Evolutionary conservation across 2,113 vertebrate genomes (phyloP).

Genomic region (Macrotus californicus): DNA sequence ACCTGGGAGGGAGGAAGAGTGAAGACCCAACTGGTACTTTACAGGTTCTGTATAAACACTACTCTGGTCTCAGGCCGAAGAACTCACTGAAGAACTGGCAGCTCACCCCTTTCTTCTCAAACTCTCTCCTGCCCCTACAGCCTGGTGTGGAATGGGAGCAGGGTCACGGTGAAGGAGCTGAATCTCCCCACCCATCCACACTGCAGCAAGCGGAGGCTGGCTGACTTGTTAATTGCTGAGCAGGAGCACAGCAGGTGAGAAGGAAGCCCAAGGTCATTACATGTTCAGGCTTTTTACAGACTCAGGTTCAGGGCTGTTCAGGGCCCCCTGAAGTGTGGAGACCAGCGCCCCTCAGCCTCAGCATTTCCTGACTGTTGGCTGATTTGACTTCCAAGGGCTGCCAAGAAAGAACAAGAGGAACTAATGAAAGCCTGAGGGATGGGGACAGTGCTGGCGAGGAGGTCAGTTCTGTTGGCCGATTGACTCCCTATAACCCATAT

Average conservation of each 20-base stretch:
- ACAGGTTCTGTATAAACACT: background rate
- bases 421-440: background rate
- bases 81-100: background rate
- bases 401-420: background rate
- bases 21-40: background rate
- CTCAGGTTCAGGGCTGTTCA: background rate
- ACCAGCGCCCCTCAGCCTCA: background rate
- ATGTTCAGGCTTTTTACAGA: background rate
- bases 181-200: constrained; percentile 54
- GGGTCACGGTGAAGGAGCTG: constrained; percentile 88
- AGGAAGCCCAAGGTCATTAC: background rate
- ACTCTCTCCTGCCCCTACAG: constrained; percentile 60
- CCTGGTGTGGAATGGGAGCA: constrained; percentile 84
- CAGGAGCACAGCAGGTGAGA: constrained; percentile 85
- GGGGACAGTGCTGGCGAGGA: background rate
- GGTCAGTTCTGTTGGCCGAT: background rate
- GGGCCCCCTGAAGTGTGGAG: background rate
- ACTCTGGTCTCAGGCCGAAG: background rate
- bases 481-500: background rate
- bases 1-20: no score
- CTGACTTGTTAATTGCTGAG: constrained; percentile 85
- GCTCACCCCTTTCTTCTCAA: background rate
- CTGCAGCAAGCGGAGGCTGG: constrained; percentile 64
- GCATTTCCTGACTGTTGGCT: background rate
- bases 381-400: background rate